These are phyloP conservation scores for Archaeoteleia sp. DNA, from an alignment of 2,888 invertebrate genomes.

Conservation along the genomic window DNA sequence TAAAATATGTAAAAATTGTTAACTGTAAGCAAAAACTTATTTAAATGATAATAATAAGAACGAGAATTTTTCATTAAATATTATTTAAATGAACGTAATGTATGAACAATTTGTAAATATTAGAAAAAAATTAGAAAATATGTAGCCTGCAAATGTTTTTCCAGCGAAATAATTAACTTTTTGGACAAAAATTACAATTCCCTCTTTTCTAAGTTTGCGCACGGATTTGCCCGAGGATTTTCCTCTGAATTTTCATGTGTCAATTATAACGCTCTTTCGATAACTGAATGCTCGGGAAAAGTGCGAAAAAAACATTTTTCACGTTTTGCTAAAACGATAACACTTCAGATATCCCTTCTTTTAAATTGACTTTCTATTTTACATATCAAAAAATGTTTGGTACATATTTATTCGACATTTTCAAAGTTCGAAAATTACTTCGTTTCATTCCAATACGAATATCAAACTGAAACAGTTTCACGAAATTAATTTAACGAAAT, in stretches of 20 bases:
- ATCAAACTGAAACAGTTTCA: too few relatives aligned
- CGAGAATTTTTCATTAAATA: too few relatives aligned
- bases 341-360: too few relatives aligned
- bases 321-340: too few relatives aligned
- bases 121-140: not conserved
- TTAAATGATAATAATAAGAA: too few relatives aligned
- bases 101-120: not conserved
- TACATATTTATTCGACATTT: not conserved
- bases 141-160: too few relatives aligned
- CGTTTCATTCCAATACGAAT: too few relatives aligned
- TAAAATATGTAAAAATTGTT: too few relatives aligned
- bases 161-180: not conserved
- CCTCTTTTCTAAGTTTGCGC: conserved; percentile 18
- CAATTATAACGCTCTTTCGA: conserved; percentile 43
- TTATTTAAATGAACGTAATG: too few relatives aligned
- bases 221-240: conserved; percentile 37
- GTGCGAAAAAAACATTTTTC: too few relatives aligned
- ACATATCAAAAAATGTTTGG: conserved; percentile 10
- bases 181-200: not conserved
- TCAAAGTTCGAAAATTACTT: too few relatives aligned
- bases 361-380: conserved; percentile 14
- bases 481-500: not conserved
- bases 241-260: conserved; percentile 38
- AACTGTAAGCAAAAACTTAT: too few relatives aligned
- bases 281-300: conserved; percentile 2